Conservation (phyloP, 2,113 vertebrate species). For the Sander lucioperca region DNA sequence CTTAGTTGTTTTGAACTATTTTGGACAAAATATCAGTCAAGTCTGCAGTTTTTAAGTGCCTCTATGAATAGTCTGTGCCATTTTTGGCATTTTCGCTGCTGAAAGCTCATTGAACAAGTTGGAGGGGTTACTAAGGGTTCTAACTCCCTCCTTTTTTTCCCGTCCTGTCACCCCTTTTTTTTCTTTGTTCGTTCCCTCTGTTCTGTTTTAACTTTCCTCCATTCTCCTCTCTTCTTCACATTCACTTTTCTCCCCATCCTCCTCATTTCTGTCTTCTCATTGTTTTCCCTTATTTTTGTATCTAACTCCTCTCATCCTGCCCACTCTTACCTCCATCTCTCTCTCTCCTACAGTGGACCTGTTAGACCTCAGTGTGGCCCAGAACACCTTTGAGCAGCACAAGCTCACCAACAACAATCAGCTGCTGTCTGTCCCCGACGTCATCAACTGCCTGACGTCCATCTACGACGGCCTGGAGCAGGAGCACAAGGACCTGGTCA, state of each 20-base stretch:
- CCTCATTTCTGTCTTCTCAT: neutral
- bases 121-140: constrained; percentile 38
- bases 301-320: neutral
- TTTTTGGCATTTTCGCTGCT: constrained; percentile 27
- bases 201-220: constrained; percentile 6
- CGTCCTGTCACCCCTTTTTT: constrained; percentile 5
- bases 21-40: constrained; percentile 48
- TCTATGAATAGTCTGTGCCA: constrained; percentile 44
- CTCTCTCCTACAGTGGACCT: constrained; percentile 89
- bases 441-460: constrained; percentile 95
- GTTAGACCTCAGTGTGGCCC: constrained; percentile 92
- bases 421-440: constrained; percentile 91
- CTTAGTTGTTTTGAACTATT: constrained; percentile 56
- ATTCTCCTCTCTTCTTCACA: neutral
- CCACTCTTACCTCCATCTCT: neutral
- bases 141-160: neutral
- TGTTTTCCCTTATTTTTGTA: neutral
- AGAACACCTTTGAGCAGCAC: constrained; percentile 93
- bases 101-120: constrained; percentile 28
- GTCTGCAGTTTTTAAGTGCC: constrained; percentile 32
- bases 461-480: constrained; percentile 95
- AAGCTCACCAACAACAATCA: constrained; percentile 92
- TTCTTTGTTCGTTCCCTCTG: constrained; percentile 19
- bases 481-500: constrained; percentile 95
- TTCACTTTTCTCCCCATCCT: neutral